phyloP scores from a whole-genome alignment of 2,888 invertebrate species.

The Orthonevra nobilis region DNA sequence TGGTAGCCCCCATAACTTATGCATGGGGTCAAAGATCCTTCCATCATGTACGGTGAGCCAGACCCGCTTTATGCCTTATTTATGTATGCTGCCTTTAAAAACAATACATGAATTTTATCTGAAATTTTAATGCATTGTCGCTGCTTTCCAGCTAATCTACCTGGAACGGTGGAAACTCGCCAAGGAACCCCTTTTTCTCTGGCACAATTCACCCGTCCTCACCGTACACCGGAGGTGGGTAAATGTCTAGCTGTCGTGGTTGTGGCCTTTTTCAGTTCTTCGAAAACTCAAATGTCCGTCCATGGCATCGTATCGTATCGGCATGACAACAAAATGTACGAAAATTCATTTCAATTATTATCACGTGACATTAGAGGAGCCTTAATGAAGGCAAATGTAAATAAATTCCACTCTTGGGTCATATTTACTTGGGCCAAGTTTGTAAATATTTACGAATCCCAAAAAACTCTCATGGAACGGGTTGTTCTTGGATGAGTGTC shows the following conservation, averaged over 20 bases:
- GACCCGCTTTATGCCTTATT: constrained; percentile 64
- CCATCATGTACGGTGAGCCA: constrained; percentile 34
- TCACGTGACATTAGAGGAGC: constrained; percentile 72
- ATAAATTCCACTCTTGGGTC: constrained; percentile 74
- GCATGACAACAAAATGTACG: constrained; percentile 50
- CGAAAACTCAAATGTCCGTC: constrained; percentile 58
- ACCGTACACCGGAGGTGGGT: no score
- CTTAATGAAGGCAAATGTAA: constrained; percentile 74
- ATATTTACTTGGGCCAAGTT: constrained; percentile 74
- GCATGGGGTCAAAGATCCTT: constrained; percentile 66
- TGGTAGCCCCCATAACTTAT: constrained; percentile 55
- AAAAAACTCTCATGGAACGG: constrained; percentile 54
- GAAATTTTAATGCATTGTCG: constrained; percentile 67
- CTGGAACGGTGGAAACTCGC: neutral
- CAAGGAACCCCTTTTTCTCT: neutral
- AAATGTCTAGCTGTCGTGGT: constrained; percentile 16
- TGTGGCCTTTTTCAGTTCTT: constrained; percentile 35
- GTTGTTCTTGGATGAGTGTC: constrained; percentile 49
- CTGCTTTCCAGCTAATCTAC: constrained; percentile 59
- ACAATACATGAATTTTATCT: constrained; percentile 67
- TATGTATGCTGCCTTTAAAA: constrained; percentile 64
- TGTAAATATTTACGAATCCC: constrained; percentile 73
- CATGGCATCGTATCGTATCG: neutral
- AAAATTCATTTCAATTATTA: constrained; percentile 72
- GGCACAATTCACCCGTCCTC: constrained; percentile 56